Conservation (phyloP, 2,888 invertebrate species). For the Cheilosia pagana region DNA sequence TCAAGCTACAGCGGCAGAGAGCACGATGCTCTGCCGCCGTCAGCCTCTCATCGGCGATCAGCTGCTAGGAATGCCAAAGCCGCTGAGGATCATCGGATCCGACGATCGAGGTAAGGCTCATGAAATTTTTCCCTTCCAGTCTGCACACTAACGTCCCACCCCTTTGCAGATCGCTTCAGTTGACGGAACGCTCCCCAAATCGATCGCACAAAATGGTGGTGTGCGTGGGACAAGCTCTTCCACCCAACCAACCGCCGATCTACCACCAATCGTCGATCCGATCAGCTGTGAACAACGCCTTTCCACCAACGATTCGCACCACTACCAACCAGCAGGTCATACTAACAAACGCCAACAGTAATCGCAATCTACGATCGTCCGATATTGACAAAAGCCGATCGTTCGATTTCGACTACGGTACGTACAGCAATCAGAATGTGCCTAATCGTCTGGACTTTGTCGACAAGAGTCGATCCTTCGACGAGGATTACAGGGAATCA, state of each 20-base stretch:
- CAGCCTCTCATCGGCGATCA: slow-evolving; percentile 78
- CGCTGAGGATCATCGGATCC: slow-evolving; percentile 82
- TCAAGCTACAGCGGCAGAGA: slow-evolving; percentile 83
- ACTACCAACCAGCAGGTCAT: slow-evolving; percentile 77
- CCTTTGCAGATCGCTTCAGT: slow-evolving; percentile 85
- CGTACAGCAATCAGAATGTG: slow-evolving; percentile 79
- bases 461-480: slow-evolving; percentile 83
- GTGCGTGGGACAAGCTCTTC: slow-evolving; percentile 77
- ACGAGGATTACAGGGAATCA: slow-evolving; percentile 82
- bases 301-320: slow-evolving; percentile 80
- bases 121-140: slow-evolving; percentile 19
- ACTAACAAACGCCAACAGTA: slow-evolving; percentile 72
- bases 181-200: slow-evolving; percentile 86
- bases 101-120: slow-evolving; percentile 81
- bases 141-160: not conserved
- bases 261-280: slow-evolving; percentile 77
- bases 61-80: slow-evolving; percentile 80
- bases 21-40: slow-evolving; percentile 55
- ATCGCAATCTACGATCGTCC: slow-evolving; percentile 60
- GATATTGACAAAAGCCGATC: slow-evolving; percentile 83
- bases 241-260: slow-evolving; percentile 69
- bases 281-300: slow-evolving; percentile 77
- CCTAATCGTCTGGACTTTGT: slow-evolving; percentile 80
- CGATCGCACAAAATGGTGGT: slow-evolving; percentile 82
- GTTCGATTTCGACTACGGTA: slow-evolving; percentile 82